Percentiles rank a stretch among this genome's conserved stretches.
Conservation (phyloP, 2,888 invertebrate species). For the Crossocerus cetratus region DNA sequence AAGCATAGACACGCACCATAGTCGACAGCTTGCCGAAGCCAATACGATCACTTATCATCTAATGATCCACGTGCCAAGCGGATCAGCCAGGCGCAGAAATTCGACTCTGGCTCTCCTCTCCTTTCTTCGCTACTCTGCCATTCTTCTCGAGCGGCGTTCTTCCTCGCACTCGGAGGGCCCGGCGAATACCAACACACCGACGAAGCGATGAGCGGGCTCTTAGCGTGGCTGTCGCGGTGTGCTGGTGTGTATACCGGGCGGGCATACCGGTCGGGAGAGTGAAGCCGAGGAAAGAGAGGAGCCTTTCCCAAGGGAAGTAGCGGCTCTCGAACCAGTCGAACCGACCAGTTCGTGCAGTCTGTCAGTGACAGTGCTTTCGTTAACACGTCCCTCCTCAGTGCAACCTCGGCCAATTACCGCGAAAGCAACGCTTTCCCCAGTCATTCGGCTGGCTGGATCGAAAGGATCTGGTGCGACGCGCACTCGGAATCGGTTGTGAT, state of each 20-base stretch:
- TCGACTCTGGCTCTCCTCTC: constrained; percentile 39
- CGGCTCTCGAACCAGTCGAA: constrained; percentile 22
- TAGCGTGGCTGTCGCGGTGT: too few species aligned
- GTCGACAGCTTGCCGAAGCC: too few species aligned
- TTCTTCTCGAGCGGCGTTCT: constrained; percentile 5
- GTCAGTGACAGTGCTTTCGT: constrained; percentile 47
- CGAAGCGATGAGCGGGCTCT: too few species aligned
- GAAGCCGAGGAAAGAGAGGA: constrained; percentile 36
- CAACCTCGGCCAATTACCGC: too few species aligned
- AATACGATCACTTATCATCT: too few species aligned
- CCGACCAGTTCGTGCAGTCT: constrained; percentile 45
- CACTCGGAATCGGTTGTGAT: too few species aligned
- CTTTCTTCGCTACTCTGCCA: constrained; percentile 25
- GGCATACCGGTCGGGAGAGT: not conserved
- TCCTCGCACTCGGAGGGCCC: not conserved
- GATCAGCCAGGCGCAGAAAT: constrained; percentile 44
- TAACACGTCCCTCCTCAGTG: not conserved
- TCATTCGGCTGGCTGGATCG: not conserved
- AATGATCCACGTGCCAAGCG: too few species aligned
- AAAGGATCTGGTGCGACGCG: too few species aligned
- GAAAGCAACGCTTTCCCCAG: too few species aligned
- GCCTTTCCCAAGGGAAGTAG: constrained; percentile 55
- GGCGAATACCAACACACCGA: too few species aligned
- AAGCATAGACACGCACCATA: too few species aligned
- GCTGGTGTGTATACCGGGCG: not conserved